A percentile compares a stretch with the other conserved stretches of the same genome.
These are phyloP conservation scores for Cerceris ruficornis DNA, from an alignment of 2,888 invertebrate genomes.

Conservation along the genomic window DNA sequence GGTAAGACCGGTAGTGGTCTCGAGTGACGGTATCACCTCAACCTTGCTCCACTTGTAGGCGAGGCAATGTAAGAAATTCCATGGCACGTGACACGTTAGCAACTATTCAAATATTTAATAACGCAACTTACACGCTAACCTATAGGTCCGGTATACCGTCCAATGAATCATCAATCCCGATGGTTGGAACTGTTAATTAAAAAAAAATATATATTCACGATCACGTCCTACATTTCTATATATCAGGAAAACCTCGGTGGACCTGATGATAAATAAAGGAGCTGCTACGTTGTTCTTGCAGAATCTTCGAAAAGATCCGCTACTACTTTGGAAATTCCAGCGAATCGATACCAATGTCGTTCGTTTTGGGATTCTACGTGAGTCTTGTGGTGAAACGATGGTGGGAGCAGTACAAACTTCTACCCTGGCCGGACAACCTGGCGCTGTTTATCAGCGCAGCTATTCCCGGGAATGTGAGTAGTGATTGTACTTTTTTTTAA, in stretches of 20 bases:
- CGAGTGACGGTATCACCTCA: slow-evolving; percentile 59
- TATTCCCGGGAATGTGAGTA: slow-evolving; percentile 94
- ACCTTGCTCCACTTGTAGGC: slow-evolving; percentile 61
- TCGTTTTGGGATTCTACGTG: slow-evolving; percentile 97
- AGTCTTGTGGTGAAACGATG: slow-evolving; percentile 95
- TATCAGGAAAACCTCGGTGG: too few relatives aligned
- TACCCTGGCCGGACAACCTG: slow-evolving; percentile 97
- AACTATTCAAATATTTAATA: slow-evolving; percentile 38
- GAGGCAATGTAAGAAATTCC: slow-evolving; percentile 40
- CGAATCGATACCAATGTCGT: slow-evolving; percentile 96
- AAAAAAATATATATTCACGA: too few relatives aligned
- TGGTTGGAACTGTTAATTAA: too few relatives aligned
- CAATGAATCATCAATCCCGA: too few relatives aligned
- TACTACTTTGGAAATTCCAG: slow-evolving; percentile 93
- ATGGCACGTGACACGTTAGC: slow-evolving; percentile 16
- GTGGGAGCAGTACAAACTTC: slow-evolving; percentile 97
- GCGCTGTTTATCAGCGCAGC: slow-evolving; percentile 96
- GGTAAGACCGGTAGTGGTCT: slow-evolving; percentile 46
- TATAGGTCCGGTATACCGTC: neutral
- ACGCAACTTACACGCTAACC: neutral
- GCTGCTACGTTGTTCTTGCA: slow-evolving; percentile 82
- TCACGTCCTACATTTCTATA: too few relatives aligned
- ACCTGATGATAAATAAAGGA: too few relatives aligned
- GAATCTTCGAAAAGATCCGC: slow-evolving; percentile 93
- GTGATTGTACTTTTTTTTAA: slow-evolving; percentile 10